These are phyloP conservation scores for Sanderia malayensis DNA, from an alignment of 30 jellyfish, hydroid and myxozoan species.

Conservation along the genomic window DNA sequence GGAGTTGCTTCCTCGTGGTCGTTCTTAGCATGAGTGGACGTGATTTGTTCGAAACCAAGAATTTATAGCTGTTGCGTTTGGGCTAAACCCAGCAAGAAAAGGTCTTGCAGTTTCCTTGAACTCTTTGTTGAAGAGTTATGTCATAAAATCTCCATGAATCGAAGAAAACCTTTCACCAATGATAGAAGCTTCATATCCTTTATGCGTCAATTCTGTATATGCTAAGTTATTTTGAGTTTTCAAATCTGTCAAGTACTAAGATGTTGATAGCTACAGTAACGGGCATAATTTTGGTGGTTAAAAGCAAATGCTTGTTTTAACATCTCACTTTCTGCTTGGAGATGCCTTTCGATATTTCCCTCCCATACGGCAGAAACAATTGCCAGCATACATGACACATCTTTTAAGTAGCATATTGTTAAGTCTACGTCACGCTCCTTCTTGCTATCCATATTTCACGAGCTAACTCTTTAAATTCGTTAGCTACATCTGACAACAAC, in stretches of 20 bases:
- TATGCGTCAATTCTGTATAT: background rate
- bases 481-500: conserved; percentile 10
- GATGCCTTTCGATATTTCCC: conserved; percentile 26
- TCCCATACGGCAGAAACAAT: conserved; percentile 15
- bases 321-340: conserved; percentile 23
- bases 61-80: conserved; percentile 16
- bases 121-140: conserved; percentile 29
- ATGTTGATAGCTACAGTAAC: conserved; percentile 28
- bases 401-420: conserved; percentile 12
- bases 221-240: background rate
- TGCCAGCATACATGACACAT: conserved; percentile 17
- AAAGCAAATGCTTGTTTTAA: conserved; percentile 24
- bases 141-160: conserved; percentile 26
- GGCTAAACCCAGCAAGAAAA: conserved; percentile 26
- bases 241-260: conserved; percentile 18
- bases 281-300: conserved; percentile 34
- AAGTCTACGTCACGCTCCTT: conserved; percentile 8
- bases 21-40: conserved; percentile 9
- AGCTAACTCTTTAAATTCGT: conserved; percentile 10
- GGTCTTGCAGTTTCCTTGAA: conserved; percentile 27
- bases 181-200: conserved; percentile 12
- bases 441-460: conserved; percentile 9
- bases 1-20: conserved; percentile 15
- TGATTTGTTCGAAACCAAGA: conserved; percentile 8
- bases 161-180: conserved; percentile 17